Conservation (phyloP, 1,140 invertebrate genomes). For the Drosophila simulans region DNA sequence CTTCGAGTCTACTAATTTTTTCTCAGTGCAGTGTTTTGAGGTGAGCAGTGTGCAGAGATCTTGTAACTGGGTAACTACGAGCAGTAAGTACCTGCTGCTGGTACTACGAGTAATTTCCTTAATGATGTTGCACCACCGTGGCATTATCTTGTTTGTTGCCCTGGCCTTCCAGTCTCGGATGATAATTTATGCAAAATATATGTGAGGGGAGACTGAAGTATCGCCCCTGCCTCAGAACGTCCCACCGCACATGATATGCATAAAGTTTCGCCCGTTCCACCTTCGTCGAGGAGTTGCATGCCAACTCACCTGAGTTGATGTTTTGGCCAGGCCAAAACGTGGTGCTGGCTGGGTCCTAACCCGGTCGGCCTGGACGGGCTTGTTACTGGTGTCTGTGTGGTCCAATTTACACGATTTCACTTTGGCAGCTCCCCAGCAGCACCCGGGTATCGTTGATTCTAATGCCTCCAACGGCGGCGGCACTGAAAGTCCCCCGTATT, state of each 20-base stretch:
- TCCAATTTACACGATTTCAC: slow-evolving; percentile 82
- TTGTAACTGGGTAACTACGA: slow-evolving; percentile 33
- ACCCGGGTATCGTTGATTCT: slow-evolving; percentile 34
- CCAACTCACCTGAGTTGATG: slow-evolving; percentile 38
- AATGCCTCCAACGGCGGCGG: slow-evolving; percentile 33
- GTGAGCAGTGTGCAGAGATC: slow-evolving; percentile 10
- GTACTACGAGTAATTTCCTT: slow-evolving; percentile 80
- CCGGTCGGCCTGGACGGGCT: slow-evolving; percentile 36
- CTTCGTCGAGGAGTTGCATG: slow-evolving; percentile 42
- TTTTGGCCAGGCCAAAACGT: slow-evolving; percentile 19
- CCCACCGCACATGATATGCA: slow-evolving; percentile 37
- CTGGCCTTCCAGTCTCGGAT: slow-evolving; percentile 38
- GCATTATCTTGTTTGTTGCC: slow-evolving; percentile 77
- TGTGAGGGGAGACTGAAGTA: slow-evolving; percentile 39
- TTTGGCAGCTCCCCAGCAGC: slow-evolving; percentile 49
- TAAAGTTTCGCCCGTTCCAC: slow-evolving; percentile 39
- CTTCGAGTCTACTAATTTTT: not conserved
- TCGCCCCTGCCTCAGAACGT: not conserved
- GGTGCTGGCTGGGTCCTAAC: slow-evolving; percentile 11
- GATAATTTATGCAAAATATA: slow-evolving; percentile 82
- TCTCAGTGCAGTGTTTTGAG: slow-evolving; percentile 3
- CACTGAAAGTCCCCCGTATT: slow-evolving; percentile 29
- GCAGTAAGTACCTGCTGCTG: slow-evolving; percentile 66
- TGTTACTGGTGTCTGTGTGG: slow-evolving; percentile 69
- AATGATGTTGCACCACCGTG: slow-evolving; percentile 79